Evolutionary conservation across 2,888 invertebrate species (phyloP).

Genomic region (Invenusta paracnida): DNA sequence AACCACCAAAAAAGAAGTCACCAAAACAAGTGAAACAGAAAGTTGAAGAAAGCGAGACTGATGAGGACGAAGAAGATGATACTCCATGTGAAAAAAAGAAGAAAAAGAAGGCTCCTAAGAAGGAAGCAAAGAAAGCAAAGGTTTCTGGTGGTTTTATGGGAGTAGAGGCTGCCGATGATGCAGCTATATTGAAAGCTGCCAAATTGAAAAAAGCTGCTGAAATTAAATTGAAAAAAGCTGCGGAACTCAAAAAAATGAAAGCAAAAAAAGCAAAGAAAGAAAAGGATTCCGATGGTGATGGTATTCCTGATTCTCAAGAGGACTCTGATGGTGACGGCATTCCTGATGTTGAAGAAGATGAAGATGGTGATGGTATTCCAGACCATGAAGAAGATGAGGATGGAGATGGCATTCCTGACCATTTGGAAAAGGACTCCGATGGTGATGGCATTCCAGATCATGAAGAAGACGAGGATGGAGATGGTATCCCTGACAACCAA

Average conservation of each 20-base stretch:
- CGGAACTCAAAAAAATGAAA: conserved; percentile 31
- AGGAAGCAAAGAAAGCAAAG: conserved; percentile 7
- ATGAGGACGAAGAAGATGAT: conserved; percentile 38
- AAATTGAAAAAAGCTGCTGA: conserved; percentile 6
- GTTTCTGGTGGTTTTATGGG: conserved; percentile 11
- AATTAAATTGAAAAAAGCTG: conserved; percentile 32
- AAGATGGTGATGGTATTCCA: conserved; percentile 48
- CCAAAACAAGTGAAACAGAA: neutral
- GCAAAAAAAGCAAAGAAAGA: conserved; percentile 41
- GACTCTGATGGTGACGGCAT: conserved; percentile 53
- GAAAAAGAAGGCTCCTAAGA: conserved; percentile 28
- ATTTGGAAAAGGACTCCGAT: conserved; percentile 45
- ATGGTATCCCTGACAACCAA: conserved; percentile 53
- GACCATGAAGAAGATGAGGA: conserved; percentile 51
- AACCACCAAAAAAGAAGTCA: neutral
- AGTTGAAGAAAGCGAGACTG: conserved; percentile 6
- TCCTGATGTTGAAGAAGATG: conserved; percentile 45
- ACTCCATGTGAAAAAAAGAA: conserved; percentile 34
- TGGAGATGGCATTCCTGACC: conserved; percentile 51
- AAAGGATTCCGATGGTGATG: conserved; percentile 50
- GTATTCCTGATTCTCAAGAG: conserved; percentile 45
- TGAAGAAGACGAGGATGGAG: conserved; percentile 51
- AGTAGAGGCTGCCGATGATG: conserved; percentile 6
- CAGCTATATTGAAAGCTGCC: conserved; percentile 24
- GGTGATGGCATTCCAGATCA: conserved; percentile 53